Evolutionary conservation across 2,888 invertebrate genomes (phyloP).

Genomic region (Euproctis similis): DNA sequence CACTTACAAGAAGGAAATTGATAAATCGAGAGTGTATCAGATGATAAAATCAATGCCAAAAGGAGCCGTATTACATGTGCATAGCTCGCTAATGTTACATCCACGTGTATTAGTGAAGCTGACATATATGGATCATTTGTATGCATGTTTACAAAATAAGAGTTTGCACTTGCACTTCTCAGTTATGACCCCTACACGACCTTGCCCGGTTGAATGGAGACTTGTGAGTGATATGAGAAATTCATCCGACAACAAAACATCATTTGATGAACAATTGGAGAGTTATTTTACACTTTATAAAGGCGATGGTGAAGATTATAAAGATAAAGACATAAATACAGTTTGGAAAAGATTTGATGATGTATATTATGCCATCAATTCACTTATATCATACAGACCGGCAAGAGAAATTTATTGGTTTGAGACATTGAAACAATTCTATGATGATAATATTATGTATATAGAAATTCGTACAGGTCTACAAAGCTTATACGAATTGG

Average conservation of each 20-base stretch:
- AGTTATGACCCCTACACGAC: slow-evolving; percentile 34
- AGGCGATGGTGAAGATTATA: slow-evolving; percentile 40
- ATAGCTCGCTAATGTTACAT: slow-evolving; percentile 78
- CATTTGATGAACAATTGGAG: slow-evolving; percentile 71
- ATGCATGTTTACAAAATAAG: slow-evolving; percentile 57
- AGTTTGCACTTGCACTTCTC: slow-evolving; percentile 54
- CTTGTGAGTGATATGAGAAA: slow-evolving; percentile 65
- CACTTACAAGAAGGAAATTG: slow-evolving; percentile 73
- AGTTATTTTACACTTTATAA: slow-evolving; percentile 72
- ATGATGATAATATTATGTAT: slow-evolving; percentile 82
- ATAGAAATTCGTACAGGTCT: slow-evolving; percentile 80
- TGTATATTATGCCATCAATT: slow-evolving; percentile 67
- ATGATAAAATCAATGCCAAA: slow-evolving; percentile 83
- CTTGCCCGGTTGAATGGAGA: slow-evolving; percentile 62
- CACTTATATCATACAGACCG: slow-evolving; percentile 77
- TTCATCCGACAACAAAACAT: slow-evolving; percentile 45
- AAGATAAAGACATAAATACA: slow-evolving; percentile 64
- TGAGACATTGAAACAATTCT: slow-evolving; percentile 76
- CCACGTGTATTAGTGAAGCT: slow-evolving; percentile 76
- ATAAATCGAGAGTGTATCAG: slow-evolving; percentile 79
- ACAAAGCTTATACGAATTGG: slow-evolving; percentile 64
- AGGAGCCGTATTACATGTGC: slow-evolving; percentile 82
- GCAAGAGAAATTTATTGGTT: slow-evolving; percentile 79
- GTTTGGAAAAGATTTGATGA: slow-evolving; percentile 77
- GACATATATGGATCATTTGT: slow-evolving; percentile 78